A percentile compares a stretch with the other conserved stretches of the same genome.
These are phyloP conservation scores for Callimorpha dominula DNA, from an alignment of 2,888 invertebrate genomes.

Conservation along the genomic window DNA sequence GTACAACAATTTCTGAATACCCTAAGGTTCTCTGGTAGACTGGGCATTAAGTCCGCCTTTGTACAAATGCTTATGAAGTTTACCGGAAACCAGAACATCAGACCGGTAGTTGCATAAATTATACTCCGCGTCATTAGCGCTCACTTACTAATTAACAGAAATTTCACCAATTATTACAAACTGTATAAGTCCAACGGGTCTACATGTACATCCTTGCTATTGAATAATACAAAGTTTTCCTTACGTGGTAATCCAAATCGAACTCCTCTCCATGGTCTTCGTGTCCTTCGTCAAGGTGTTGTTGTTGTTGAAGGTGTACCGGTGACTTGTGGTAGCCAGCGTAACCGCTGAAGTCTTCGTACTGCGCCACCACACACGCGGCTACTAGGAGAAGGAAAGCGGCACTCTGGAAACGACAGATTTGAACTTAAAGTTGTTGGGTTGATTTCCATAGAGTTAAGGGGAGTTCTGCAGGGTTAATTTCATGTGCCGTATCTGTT, in stretches of 20 bases:
- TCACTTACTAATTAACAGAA: no score
- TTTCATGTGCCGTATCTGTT: no score
- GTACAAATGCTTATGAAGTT: no score
- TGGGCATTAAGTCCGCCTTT: no score
- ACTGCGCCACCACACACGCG: slow-evolving; percentile 68
- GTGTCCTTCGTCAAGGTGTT: slow-evolving; percentile 67
- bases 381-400: slow-evolving; percentile 60
- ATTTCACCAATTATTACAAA: no score
- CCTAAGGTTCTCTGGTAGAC: no score
- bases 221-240: slow-evolving; percentile 34
- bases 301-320: slow-evolving; percentile 64
- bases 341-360: slow-evolving; percentile 73
- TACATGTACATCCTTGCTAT: no score
- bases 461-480: neutral
- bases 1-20: no score
- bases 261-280: slow-evolving; percentile 67
- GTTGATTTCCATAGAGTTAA: neutral
- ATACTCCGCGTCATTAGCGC: no score
- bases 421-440: neutral
- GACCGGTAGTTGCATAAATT: neutral
- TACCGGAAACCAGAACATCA: neutral
- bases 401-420: slow-evolving; percentile 60
- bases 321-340: slow-evolving; percentile 68
- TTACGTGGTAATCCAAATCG: slow-evolving; percentile 81
- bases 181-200: no score